Evolutionary conservation across 2,888 invertebrate genomes (phyloP), one percentile per base, ranked within the genome.

Genomic region (Erebia aethiops): DNA sequence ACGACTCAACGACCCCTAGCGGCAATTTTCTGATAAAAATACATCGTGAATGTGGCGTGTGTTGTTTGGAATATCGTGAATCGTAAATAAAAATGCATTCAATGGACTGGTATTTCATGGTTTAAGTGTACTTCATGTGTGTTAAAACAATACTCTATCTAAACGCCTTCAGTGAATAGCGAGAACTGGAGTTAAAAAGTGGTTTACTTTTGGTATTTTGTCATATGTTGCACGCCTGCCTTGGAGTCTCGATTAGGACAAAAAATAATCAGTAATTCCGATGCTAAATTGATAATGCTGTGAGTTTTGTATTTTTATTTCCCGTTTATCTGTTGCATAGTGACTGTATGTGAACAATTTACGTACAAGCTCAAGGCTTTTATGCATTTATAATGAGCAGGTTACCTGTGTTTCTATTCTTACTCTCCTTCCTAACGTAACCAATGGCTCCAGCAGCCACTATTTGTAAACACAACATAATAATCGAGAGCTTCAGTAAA

Each of bases 31-130:
- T 84, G 77, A 83, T 80, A 80, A 85, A 89, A 88, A 86, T 89
- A 89, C 86, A 88, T 90, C 89, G 91, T 91, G 93, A 93, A 93
- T 94, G 93, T 93, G 93, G 93, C 93, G 93, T 94, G 93, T 93
- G 93, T 94, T 94, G 93, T 94, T 94, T 93, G 91, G 88, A 84
- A 85, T 87, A 85, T 85, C 85, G 84, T 82, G 88, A 92, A 86
- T 91, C 91, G 92, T 93, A 93, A 92, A 92, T 92, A 92, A 92
- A 91, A 92, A 92, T 89, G 88, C 86, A 82, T 84, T 85, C 80
- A 81, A 87, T 87, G 80, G 82, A 81, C 79, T 81, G 81, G 70
- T 84, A 86, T 85, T 84, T 82, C 78, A 79, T 79, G 79, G 77
- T 85, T 71, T 84, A 85, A 84, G 82, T 87, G 83, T 79, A 81